Base-by-base conservation (phyloP, 2,113 vertebrate genomes). In the Barbus barbus region DNA sequence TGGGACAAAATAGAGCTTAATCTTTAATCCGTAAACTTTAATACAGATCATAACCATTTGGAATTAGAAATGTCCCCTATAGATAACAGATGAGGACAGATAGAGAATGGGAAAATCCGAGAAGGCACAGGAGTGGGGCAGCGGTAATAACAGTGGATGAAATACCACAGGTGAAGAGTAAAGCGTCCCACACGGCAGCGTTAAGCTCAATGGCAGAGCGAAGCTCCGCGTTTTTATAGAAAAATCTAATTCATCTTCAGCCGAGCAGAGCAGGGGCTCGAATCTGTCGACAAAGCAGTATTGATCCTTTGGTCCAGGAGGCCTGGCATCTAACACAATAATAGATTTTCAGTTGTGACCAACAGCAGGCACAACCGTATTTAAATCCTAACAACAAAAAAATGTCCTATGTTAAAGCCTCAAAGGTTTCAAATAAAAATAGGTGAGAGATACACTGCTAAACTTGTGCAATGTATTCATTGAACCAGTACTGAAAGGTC, bases 241-340 rank as follows among this genome's bases (percentile, higher is more conserved):
- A 71, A 84, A 80, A 84, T 84, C 76, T 72, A 84, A 84, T 84
- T 84, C 76, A 80, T 79, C 76, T 84, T 78, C 71, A 60, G 76
- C 53, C 53, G 78, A 84, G 74, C 36, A 53, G 46, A 78, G 75
- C 51, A 79, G 76, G 20, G 22, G 13, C 83, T 78, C 38, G 3
- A 71, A 83, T 78, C 76, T 82, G 85, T 82, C 78, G 85, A 87
- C 83, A 85, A 88, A 88, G 83, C 76, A 56, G 56, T 76, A 88
- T 89, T 41, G 83, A 89, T 87, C 84, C 82, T 18, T 8, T 16
- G 53, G 73, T 86, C 81, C 78, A 9, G 67, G 77, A 80, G 81
- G 81, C 69, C 46, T 31, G 65, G 78, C 28, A 71, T 76, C 48
- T 16, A 22, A 53, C 44, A 48, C 81, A 69, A 60, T 69, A 83